Percentiles rank a stretch among this genome's conserved stretches.
These are phyloP conservation scores for Butorides virescens DNA, from an alignment of 2,113 vertebrate species.

Conservation along the genomic window DNA sequence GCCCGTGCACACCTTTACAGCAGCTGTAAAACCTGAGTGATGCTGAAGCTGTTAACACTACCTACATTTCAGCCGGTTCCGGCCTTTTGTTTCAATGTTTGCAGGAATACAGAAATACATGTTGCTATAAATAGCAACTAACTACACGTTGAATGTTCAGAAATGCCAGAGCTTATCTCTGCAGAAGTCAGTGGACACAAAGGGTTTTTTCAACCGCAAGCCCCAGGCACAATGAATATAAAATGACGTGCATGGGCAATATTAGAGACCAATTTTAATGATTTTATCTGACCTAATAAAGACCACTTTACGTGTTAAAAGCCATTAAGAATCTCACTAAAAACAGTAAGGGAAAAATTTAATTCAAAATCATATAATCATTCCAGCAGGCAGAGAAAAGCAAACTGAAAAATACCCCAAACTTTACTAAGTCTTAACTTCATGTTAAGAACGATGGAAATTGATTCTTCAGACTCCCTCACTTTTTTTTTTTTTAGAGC, in stretches of 20 bases:
- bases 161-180: neutral
- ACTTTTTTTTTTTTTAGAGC: neutral
- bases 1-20: neutral
- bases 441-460: neutral
- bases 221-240: neutral
- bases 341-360: neutral
- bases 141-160: neutral
- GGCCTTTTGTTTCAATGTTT: neutral
- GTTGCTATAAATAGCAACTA: neutral
- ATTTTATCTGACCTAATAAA: neutral
- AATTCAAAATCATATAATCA: neutral
- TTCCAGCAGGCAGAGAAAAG: neutral
- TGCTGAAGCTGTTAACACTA: neutral
- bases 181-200: neutral
- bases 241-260: neutral
- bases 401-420: neutral
- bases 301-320: neutral
- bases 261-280: neutral
- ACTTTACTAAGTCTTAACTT: neutral
- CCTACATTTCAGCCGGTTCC: neutral
- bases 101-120: neutral
- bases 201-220: neutral
- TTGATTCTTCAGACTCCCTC: neutral
- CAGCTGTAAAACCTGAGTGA: neutral
- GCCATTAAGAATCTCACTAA: neutral